Base-by-base conservation (phyloP, 1,140 invertebrate species). In the Teleogryllus occipitalis region DNA sequence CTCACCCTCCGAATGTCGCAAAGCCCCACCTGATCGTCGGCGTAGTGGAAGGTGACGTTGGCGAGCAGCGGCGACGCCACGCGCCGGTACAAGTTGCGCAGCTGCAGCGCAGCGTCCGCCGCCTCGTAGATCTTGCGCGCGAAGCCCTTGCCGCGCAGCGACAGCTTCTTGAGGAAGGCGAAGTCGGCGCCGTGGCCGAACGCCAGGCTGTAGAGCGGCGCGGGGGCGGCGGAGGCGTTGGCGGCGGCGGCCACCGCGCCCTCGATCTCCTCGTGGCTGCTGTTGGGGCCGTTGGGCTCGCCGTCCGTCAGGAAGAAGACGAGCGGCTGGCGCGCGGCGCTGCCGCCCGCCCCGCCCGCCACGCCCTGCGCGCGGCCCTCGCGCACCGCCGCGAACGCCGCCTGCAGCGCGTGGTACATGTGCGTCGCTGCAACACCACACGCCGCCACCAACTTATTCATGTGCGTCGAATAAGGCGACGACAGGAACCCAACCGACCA, bases 221-320 rank as follows among this genome's bases (percentile, higher is more conserved):
- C 22, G 15, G 22, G n/a, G 3, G 10, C 46, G 8, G 21, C 3
- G 3, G 8, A 27, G 12, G 21, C 5, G 49, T 74, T 21, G 7
- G 4, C 18, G 3, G 27, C 78, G 7, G 8, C 46, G 3, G 4
- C 18, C 10, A 78, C 78, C 8, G 7, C 18, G 8, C 8, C n/a
- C 21, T 21, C 10, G 21, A 77, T 39, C 48, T 10, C 47, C 10
- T 54, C 48, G 21, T 12, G 39, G 46, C 10, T 8, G 46, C 48
- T 92, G 46, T 46, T 8, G 15, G 15, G 92, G 1, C 89, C 85
- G 7, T 91, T 93, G 7, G 92, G 88, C 81, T 93, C 88, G 72
- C 93, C 93, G 84, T 94, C 93, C 0, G 93, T 94, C 72, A 94
- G 84, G 85, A 94, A 94, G 49, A 94, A 89, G 10, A 94, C 89